A percentile compares a stretch with the other conserved stretches of the same genome.
phyloP scores from a whole-genome alignment of 2,888 invertebrate genomes.

The Caenorhabditis afra region DNA sequence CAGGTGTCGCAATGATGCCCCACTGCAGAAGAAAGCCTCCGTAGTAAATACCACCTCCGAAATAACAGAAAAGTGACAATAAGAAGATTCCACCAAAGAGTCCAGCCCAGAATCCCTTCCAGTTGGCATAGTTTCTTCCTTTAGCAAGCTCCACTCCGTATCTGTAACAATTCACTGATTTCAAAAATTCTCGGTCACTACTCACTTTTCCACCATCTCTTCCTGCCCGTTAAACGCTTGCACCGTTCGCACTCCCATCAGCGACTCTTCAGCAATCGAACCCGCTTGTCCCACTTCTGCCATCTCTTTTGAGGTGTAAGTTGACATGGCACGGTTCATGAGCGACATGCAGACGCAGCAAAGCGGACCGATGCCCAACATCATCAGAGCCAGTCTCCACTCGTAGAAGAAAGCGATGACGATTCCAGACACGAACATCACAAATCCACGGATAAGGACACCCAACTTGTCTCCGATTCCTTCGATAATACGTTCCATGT shows the following conservation, averaged over 20 bases:
- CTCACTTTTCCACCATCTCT: conserved; percentile 62
- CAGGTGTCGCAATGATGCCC: conserved; percentile 68
- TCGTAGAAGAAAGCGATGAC: conserved; percentile 68
- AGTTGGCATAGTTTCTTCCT: conserved; percentile 68
- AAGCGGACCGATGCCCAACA: conserved; percentile 67
- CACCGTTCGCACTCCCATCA: conserved; percentile 74
- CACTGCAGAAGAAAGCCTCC: conserved; percentile 68
- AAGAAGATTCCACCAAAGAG: conserved; percentile 73
- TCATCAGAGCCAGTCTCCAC: conserved; percentile 72
- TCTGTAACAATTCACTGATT: conserved; percentile 18
- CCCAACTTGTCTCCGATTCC: conserved; percentile 76
- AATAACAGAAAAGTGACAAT: conserved; percentile 70
- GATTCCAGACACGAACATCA: conserved; percentile 68
- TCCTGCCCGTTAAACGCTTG: conserved; percentile 75
- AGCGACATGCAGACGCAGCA: conserved; percentile 63
- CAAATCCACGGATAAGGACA: conserved; percentile 65
- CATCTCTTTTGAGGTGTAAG: conserved; percentile 66
- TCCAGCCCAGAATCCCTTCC: conserved; percentile 74
- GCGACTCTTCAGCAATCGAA: conserved; percentile 70
- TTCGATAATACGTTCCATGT: conserved; percentile 60
- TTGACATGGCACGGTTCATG: conserved; percentile 68
- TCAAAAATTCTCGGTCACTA: not conserved
- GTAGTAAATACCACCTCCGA: conserved; percentile 69
- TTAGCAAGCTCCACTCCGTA: conserved; percentile 64
- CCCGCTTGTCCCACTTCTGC: conserved; percentile 72